Conservation (phyloP, 1,140 invertebrate species). For the Aphaenogaster floridana region DNA sequence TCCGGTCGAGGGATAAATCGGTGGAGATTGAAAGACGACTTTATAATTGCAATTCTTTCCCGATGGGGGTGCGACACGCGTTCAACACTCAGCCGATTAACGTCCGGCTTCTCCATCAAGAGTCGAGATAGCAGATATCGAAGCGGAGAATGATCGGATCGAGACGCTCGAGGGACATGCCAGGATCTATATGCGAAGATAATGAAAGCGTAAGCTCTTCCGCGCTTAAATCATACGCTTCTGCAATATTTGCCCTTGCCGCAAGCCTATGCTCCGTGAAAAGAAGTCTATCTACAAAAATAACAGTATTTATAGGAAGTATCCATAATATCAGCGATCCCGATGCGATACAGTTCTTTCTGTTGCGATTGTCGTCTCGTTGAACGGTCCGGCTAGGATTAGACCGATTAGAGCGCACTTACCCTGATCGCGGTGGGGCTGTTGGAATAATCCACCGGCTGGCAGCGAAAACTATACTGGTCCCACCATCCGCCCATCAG, state of each 20-base stretch:
- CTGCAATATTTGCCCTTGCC: background rate
- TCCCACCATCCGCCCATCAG: conserved; percentile 92
- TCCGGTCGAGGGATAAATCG: background rate
- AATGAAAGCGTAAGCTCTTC: conserved; percentile 41
- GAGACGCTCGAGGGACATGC: background rate
- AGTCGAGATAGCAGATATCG: background rate
- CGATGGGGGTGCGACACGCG: background rate
- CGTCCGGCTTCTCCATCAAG: background rate
- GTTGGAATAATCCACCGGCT: conserved; percentile 94
- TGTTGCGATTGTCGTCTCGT: conserved; percentile 62
- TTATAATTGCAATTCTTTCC: background rate
- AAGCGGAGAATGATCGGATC: background rate
- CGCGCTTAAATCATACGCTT: background rate
- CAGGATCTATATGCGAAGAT: conserved; percentile 2
- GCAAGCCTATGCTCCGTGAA: conserved; percentile 12
- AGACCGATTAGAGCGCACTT: conserved; percentile 85
- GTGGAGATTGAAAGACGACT: background rate
- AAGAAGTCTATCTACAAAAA: conserved; percentile 4
- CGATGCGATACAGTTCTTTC: conserved; percentile 11
- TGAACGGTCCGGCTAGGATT: conserved; percentile 64
- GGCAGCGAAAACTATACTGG: conserved; percentile 94
- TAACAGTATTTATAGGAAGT: background rate
- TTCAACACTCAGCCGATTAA: background rate
- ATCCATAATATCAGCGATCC: background rate
- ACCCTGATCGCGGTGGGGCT: conserved; percentile 93